Evolutionary conservation across 2,888 invertebrate genomes (phyloP), one percentile per base, ranked within the genome.

Genomic region (Reticulitermes lucifugus): DNA sequence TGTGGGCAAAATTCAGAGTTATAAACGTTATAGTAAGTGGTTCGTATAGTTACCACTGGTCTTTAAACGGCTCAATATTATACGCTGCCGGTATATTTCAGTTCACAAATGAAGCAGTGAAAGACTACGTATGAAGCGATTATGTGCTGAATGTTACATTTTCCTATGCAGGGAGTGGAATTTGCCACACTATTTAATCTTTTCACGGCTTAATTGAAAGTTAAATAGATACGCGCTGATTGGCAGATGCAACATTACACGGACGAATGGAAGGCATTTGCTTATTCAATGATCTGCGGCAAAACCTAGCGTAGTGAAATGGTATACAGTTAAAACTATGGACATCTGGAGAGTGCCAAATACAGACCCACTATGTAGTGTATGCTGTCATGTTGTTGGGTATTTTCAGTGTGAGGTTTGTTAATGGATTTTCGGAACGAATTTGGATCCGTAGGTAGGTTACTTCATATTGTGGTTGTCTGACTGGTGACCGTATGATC

Each of bases 171-270:
- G 2, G 7, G 35, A 10, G 0, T 12, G 29, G 71, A 29, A 9
- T 35, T 29, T 35, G 10, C 9, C 71, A 71, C 35, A 3, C 71
- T 71, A 71, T 71, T 71, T 71, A 71, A 29, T 71, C 9, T 25
- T 71, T 71, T 71, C 71, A 29, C 29, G 71, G 71, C 25, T 71
- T 71, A 71, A 71, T 71, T 71, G 71, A 71, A 71, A 9, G 71
- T 71, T 71, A 71, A 71, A 71, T 21, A 60, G 71, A 35, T 71
- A 35, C 71, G 10, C 35, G 7, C 29, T 71, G 71, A 71, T 29
- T 71, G 71, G 29, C 71, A 71, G 71, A 29, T 71, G 25, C 71
- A 6, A 2, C 10, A 10, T 71, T 71, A 18, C 29, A 71, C 71
- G 71, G 71, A 35, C 29, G 29, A 71, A 71, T 71, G 1, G 71